Evolutionary conservation across 2,888 invertebrate genomes (phyloP), one percentile per base, ranked within the genome.

Genomic region (Oligia strigilis): DNA sequence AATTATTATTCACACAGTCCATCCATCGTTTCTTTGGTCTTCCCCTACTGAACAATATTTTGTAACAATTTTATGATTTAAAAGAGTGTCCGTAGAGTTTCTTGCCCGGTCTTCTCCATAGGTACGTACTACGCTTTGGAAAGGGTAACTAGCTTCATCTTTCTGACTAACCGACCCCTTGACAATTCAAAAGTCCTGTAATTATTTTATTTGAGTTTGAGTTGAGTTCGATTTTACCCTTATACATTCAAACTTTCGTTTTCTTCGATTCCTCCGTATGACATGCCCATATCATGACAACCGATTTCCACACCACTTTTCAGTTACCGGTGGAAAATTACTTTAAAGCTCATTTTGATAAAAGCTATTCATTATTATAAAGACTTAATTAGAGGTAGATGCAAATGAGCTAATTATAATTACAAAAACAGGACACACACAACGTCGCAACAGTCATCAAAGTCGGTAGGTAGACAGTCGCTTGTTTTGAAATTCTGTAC

Each of bases 401-500:
- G 4, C 6, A 46, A 75, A 75, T 66, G 3, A 66, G 14, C 14
- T 29, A 29, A 62, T 17, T 19, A 55, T 46, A 52, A 55, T 73
- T 23, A 70, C 36, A 70, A 23, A 69, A 66, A 77, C 49, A 23
- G 14, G 60, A 64, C 46, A 52, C 23, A 52, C 23, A 66, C 49
- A 62, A 49, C 72, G 36, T 46, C 62, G 62, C 73, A 73, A 73
- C 66, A 80, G 13, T n/a, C 65, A 60, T 75, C 69, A 72, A 83
- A 65, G 67, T 83, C 62, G 11, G 1, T 55, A 40, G n/a, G 5
- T 72, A 43, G 60, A 67, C 49, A 64, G 71, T 79, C 58, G 40
- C 43, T 72, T 77, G 77, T 85, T 83, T 67, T 77, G 81, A 64
- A 83, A 83, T 74, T 23, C 19, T 72, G 66, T 40, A 19, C 40